phyloP scores from a whole-genome alignment of 2,797 vertebrate species.

The Buphagus erythrorhynchus region DNA sequence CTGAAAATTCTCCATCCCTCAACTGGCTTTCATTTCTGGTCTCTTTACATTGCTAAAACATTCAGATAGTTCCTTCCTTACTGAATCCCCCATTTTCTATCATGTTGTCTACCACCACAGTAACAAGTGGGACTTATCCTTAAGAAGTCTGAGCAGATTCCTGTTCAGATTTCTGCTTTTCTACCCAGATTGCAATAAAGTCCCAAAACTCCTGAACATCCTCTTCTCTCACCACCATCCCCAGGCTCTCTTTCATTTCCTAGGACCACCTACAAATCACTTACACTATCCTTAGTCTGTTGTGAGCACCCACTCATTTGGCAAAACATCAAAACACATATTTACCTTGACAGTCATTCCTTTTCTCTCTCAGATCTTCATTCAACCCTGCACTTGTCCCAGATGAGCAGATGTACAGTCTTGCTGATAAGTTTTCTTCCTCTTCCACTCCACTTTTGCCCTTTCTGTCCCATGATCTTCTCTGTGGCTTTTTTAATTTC shows the following conservation, averaged over 20 bases:
- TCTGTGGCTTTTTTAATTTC: background rate
- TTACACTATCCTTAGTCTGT: background rate
- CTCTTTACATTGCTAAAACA: background rate
- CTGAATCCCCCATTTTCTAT: background rate
- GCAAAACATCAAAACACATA: background rate
- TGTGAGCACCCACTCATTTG: background rate
- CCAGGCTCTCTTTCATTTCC: background rate
- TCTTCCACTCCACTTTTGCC: background rate
- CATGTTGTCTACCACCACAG: background rate
- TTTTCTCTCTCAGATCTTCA: background rate
- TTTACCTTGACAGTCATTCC: background rate
- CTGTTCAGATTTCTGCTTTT: background rate
- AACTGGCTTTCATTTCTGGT: background rate
- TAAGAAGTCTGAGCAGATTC: background rate
- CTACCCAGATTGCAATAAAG: background rate
- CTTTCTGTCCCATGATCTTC: background rate
- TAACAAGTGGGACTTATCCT: background rate
- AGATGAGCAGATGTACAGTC: background rate
- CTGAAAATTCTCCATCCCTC: background rate
- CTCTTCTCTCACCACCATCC: background rate
- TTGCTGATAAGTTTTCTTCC: background rate
- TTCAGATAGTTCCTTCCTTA: background rate
- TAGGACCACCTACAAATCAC: conserved; percentile 20
- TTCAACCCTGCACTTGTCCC: background rate
- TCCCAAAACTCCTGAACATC: background rate